phyloP scores from a whole-genome alignment of 2,113 vertebrate genomes.

The Monopterus albus region DNA sequence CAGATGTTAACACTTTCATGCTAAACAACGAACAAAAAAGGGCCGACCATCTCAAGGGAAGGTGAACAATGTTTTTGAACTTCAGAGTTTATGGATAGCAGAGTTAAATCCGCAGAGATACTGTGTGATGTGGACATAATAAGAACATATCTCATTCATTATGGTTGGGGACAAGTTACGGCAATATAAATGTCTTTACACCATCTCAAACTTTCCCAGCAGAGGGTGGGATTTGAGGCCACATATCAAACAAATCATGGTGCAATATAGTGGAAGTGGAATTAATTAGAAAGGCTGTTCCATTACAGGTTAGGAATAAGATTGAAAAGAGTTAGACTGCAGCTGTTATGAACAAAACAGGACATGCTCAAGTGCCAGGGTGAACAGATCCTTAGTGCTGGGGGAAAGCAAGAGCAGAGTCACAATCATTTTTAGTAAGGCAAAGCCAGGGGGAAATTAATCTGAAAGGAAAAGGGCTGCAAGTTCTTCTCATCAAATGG shows the following conservation, averaged over 20 bases:
- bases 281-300: conserved; percentile 36
- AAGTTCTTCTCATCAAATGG: conserved; percentile 1
- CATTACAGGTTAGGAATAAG: conserved; percentile 1
- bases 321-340: conserved; percentile 51
- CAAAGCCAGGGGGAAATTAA: conserved; percentile 58
- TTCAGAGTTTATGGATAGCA: too few species aligned
- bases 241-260: conserved; percentile 78
- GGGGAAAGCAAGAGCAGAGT: conserved; percentile 59
- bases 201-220: background rate
- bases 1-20: too few species aligned
- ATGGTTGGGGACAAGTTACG: too few species aligned
- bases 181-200: background rate
- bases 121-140: too few species aligned
- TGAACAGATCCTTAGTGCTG: conserved; percentile 41
- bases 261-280: conserved; percentile 32
- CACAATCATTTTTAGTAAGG: conserved; percentile 63
- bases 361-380: conserved; percentile 64
- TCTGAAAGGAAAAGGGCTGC: conserved; percentile 61
- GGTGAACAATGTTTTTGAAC: too few species aligned
- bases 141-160: too few species aligned
- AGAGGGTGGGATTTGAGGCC: conserved; percentile 81
- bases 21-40: too few species aligned
- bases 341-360: conserved; percentile 63
- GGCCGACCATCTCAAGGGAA: too few species aligned
- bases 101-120: too few species aligned